Base-by-base conservation (phyloP, 2,113 vertebrate genomes). In the Acanthisitta chloris region DNA sequence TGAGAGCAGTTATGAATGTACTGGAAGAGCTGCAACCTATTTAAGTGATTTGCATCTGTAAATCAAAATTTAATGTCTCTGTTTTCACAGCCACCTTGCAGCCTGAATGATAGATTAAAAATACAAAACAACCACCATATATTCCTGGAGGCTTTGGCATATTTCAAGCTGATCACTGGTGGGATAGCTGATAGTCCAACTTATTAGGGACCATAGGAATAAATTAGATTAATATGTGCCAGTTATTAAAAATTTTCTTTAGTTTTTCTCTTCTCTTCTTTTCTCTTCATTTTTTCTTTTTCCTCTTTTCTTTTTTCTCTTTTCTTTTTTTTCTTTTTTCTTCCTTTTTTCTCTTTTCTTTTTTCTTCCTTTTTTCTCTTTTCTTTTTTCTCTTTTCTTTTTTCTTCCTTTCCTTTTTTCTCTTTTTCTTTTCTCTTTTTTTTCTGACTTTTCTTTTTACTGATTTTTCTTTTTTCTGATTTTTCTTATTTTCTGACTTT, bases 341-440 rank as follows among this genome's bases (percentile, higher is more conserved):
- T 12, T 48, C 19, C 12, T 31, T 7, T 23, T 10, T 29, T 4
- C 6, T 24, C 51, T 14, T 21, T 40, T n/a, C n/a, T n/a, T 9
- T 29, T 5, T 10, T 7, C 6, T 1, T n/a, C n/a, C 26, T 49
- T 51, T 8, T 46, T 9, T 66, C 23, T 4, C 0, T 10, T 15
- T 36, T n/a, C 11, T 29, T 10, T 17, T 42, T 49, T 5, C 10
- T 28, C 49, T 10, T 14, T 34, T n/a, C 14, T n/a, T 23, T 57
- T n/a, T 57, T 57, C 2, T 12, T 48, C 19, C 12, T 31, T 7
- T 23, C 8, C 6, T 1, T n/a, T n/a, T n/a, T n/a, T n/a, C n/a
- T n/a, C n/a, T n/a, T n/a, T n/a, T n/a, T n/a, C n/a, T n/a, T n/a
- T n/a, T n/a, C n/a, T n/a, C n/a, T n/a, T n/a, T n/a, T n/a, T n/a